A percentile compares a stretch with the other conserved stretches of the same genome.
Conservation (phyloP, 2,113 vertebrate species). For the Corythoichthys haematopterus region DNA sequence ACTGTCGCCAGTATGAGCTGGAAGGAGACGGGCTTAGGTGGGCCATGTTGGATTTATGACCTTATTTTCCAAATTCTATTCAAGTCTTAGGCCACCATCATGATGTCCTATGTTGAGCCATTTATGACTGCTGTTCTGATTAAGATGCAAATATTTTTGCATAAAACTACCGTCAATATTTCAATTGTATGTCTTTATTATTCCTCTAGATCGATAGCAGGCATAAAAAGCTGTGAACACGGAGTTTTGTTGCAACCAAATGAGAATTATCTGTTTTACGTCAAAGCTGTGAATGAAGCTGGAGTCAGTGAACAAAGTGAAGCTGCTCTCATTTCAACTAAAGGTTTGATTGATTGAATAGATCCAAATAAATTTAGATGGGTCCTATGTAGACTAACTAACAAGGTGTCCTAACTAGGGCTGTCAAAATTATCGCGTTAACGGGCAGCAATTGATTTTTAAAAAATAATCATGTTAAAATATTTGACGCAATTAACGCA, state of each 20-base stretch:
- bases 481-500: no score
- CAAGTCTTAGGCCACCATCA: neutral
- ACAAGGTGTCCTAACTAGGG: no score
- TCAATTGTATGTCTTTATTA: neutral
- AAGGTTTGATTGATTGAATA: constrained; percentile 70
- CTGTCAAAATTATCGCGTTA: no score
- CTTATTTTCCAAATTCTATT: neutral
- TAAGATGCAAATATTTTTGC: neutral
- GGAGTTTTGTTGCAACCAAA: constrained; percentile 85
- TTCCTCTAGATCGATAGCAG: constrained; percentile 81
- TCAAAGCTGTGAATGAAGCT: constrained; percentile 83
- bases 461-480: no score
- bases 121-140: neutral
- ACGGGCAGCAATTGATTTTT: no score
- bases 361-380: neutral
- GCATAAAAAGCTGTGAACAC: constrained; percentile 81
- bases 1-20: constrained; percentile 85
- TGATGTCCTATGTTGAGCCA: neutral
- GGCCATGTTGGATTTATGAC: constrained; percentile 25
- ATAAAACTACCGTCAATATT: neutral
- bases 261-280: constrained; percentile 93
- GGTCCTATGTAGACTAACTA: no score
- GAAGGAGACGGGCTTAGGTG: constrained; percentile 96
- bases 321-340: constrained; percentile 90
- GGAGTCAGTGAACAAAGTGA: constrained; percentile 93